phyloP scores from a whole-genome alignment of 2,797 vertebrate genomes.

The Cetoscarus ocellatus region DNA sequence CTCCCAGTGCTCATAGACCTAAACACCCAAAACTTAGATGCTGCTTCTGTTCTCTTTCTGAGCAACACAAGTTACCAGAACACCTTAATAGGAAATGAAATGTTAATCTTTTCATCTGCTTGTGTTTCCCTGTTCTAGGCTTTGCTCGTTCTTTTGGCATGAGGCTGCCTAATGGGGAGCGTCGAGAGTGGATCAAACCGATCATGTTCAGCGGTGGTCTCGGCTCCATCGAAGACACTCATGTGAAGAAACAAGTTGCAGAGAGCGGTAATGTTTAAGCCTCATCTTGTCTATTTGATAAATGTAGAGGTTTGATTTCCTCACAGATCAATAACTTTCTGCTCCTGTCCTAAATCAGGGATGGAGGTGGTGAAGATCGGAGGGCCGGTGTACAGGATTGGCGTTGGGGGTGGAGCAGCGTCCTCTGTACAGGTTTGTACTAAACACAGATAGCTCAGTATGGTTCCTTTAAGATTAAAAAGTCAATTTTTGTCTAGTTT shows the following conservation, averaged over 20 bases:
- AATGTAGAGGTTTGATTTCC: slow-evolving; percentile 17
- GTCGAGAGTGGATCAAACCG: slow-evolving; percentile 94
- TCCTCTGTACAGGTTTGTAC: slow-evolving; percentile 89
- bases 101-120: background rate
- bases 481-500: no score
- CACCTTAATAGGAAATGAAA: background rate
- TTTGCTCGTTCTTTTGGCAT: slow-evolving; percentile 94
- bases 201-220: slow-evolving; percentile 97
- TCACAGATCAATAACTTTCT: slow-evolving; percentile 10
- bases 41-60: no score
- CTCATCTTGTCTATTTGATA: background rate
- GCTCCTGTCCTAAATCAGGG: slow-evolving; percentile 70
- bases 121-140: slow-evolving; percentile 74
- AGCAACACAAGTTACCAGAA: background rate
- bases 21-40: no score
- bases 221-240: slow-evolving; percentile 89
- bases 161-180: slow-evolving; percentile 84
- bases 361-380: slow-evolving; percentile 96
- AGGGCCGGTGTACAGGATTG: slow-evolving; percentile 95
- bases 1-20: no score
- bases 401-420: slow-evolving; percentile 93
- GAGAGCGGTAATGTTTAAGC: slow-evolving; percentile 79
- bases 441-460: background rate
- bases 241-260: slow-evolving; percentile 87
- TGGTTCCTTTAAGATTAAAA: no score